Evolutionary conservation across 2,797 vertebrate species (phyloP).

Genomic region (Anabacerthia variegaticeps): DNA sequence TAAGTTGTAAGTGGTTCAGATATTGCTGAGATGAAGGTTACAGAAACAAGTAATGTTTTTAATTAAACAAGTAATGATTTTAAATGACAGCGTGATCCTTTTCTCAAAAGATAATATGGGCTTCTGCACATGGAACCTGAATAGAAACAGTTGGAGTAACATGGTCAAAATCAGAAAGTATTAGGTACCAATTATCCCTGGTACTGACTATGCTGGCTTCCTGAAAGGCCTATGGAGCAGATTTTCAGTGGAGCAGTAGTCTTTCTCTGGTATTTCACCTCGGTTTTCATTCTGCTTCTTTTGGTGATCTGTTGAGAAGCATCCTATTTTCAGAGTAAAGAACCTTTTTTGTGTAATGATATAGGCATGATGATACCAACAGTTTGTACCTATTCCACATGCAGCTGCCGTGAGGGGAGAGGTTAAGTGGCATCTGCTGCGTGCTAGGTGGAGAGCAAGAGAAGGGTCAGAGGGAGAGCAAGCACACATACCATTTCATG

Average conservation of each 20-base stretch:
- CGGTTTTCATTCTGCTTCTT: background rate
- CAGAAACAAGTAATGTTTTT: background rate
- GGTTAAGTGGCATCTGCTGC: background rate
- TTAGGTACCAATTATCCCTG: background rate
- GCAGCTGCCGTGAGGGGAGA: background rate
- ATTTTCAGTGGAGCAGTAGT: background rate
- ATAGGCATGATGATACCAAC: background rate
- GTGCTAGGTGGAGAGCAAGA: background rate
- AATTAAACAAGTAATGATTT: background rate
- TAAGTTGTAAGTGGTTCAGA: background rate
- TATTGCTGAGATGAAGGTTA: background rate
- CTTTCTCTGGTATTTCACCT: background rate
- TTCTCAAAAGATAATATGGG: background rate
- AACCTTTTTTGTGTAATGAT: background rate
- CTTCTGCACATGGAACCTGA: background rate
- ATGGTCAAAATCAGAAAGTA: background rate
- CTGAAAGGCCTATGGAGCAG: background rate
- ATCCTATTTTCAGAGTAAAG: background rate
- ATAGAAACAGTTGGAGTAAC: background rate
- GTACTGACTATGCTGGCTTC: background rate
- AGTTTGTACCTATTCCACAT: background rate
- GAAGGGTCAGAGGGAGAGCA: background rate
- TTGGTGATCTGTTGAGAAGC: background rate
- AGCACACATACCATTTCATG: rapidly evolving
- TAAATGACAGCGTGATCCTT: background rate